Conservation (phyloP, 2,888 invertebrate species). For the Caenorhabditis virilis region DNA sequence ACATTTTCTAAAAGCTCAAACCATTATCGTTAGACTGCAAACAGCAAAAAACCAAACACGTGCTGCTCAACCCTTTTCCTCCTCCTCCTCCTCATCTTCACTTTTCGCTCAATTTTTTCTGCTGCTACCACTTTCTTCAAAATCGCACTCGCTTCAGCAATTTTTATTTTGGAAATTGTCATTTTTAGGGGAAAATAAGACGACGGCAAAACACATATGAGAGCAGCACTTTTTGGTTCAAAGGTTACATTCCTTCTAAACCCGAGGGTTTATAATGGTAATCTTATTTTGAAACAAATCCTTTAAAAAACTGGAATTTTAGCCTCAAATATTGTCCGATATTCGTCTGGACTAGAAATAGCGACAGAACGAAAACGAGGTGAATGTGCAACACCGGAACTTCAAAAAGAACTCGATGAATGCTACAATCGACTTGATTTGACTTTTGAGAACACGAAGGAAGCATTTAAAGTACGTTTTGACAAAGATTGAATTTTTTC, state of each 20-base stretch:
- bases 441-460: slow-evolving; percentile 63
- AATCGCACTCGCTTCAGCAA: too few relatives aligned
- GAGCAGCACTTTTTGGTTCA: neutral
- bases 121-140: too few relatives aligned
- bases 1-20: too few relatives aligned
- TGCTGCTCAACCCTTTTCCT: too few relatives aligned
- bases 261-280: neutral
- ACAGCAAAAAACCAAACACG: too few relatives aligned
- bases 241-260: neutral
- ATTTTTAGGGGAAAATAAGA: too few relatives aligned
- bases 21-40: too few relatives aligned
- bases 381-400: slow-evolving; percentile 16
- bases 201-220: too few relatives aligned
- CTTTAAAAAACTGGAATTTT: neutral
- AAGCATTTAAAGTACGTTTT: slow-evolving; percentile 67
- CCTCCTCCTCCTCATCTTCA: too few relatives aligned
- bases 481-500: too few relatives aligned
- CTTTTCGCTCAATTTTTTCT: neutral
- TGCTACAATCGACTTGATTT: slow-evolving; percentile 62
- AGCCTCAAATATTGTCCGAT: neutral
- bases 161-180: too few relatives aligned
- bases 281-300: neutral
- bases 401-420: slow-evolving; percentile 54
- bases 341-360: neutral
- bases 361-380: neutral